Conservation (phyloP, 2,797 vertebrate species). For the Acrossocheilus fasciatus region DNA sequence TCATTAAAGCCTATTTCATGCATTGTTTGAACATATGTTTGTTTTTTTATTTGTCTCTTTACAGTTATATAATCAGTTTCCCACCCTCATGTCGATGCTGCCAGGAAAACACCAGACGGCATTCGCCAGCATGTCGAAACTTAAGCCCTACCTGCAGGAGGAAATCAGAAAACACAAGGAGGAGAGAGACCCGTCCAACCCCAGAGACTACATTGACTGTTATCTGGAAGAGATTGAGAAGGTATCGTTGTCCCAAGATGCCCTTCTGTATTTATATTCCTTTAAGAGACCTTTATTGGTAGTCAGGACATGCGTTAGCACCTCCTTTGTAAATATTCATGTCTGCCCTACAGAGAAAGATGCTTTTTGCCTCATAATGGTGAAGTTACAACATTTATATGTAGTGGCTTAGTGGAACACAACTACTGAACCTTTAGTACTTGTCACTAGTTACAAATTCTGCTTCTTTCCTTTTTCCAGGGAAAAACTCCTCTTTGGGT, state of each 20-base stretch:
- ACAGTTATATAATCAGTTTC: slow-evolving; percentile 71
- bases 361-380: neutral
- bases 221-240: slow-evolving; percentile 81
- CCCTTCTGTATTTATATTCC: neutral
- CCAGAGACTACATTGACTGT: slow-evolving; percentile 81
- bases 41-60: neutral
- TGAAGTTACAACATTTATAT: neutral
- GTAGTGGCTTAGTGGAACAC: neutral
- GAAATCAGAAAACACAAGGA: slow-evolving; percentile 74
- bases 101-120: slow-evolving; percentile 78
- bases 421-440: neutral
- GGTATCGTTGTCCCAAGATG: slow-evolving; percentile 60
- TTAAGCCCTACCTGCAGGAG: slow-evolving; percentile 66
- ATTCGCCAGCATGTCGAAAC: slow-evolving; percentile 39
- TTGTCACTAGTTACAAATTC: neutral
- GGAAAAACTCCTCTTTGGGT: too few species aligned
- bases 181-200: slow-evolving; percentile 71
- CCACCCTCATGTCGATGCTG: slow-evolving; percentile 72
- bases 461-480: neutral
- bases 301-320: neutral
- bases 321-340: neutral
- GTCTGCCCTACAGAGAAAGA: neutral
- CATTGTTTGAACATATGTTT: neutral
- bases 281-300: neutral
- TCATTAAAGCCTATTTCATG: too few species aligned